Percentiles rank a stretch among this genome's conserved stretches.
These are phyloP conservation scores for Ptilorrhoa leucosticta DNA, from an alignment of 2,113 vertebrate species.

Conservation along the genomic window DNA sequence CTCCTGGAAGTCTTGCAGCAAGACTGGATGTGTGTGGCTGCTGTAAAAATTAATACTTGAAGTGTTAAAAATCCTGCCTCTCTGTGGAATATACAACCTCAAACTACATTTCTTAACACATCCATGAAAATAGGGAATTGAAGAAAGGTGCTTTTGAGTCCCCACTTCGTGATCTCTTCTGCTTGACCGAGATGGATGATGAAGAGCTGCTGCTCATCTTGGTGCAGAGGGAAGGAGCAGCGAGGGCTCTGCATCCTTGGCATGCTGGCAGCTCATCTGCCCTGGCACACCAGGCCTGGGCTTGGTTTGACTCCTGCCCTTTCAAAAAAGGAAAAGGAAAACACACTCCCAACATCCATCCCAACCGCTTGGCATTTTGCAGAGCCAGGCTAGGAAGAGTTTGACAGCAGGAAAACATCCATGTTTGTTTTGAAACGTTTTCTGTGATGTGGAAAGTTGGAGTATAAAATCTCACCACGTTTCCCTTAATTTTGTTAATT, in stretches of 20 bases:
- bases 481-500: background rate
- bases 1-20: background rate
- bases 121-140: background rate
- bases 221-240: background rate
- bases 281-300: background rate
- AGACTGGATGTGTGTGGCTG: accelerated
- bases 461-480: background rate
- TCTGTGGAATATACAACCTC: background rate
- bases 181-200: background rate
- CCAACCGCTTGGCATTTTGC: background rate
- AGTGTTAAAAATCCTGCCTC: background rate
- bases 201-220: background rate
- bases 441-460: background rate
- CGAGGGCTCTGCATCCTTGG: accelerated
- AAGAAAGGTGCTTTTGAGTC: background rate
- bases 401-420: background rate
- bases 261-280: background rate
- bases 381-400: background rate
- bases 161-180: background rate
- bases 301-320: background rate
- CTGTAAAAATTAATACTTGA: background rate
- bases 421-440: background rate
- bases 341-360: accelerated
- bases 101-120: background rate
- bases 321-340: background rate